A percentile compares a stretch with the other conserved stretches of the same genome.
phyloP scores from a whole-genome alignment of 2,113 vertebrate genomes.

The Ondatra zibethicus region DNA sequence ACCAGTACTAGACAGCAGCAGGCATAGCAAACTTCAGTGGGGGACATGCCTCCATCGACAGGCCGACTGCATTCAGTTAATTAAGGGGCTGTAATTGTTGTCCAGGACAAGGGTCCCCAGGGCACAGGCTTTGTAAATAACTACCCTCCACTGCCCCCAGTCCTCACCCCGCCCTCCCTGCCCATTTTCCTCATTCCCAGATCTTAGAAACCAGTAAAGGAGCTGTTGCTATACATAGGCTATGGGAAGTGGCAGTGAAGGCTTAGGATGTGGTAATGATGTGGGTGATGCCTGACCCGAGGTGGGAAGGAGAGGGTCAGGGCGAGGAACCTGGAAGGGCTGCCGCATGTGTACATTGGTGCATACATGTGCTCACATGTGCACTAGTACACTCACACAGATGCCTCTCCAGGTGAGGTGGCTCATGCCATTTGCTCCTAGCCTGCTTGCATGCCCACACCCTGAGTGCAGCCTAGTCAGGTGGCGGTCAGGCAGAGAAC shows the following conservation, averaged over 20 bases:
- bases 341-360: rapidly evolving
- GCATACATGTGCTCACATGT: rapidly evolving
- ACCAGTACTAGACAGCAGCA: constrained; percentile 88
- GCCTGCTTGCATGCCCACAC: neutral
- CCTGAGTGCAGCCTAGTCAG: constrained; percentile 1
- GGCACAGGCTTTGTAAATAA: constrained; percentile 89
- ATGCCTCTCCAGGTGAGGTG: neutral
- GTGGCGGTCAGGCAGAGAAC: neutral
- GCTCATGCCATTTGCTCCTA: neutral
- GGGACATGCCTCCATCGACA: constrained; percentile 87
- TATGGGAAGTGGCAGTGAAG: neutral
- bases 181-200: neutral
- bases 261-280: neutral
- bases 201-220: constrained; percentile 42
- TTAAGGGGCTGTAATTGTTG: constrained; percentile 91
- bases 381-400: rapidly evolving
- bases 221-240: neutral
- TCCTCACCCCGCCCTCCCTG: constrained; percentile 18
- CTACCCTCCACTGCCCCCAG: constrained; percentile 84
- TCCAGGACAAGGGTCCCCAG: constrained; percentile 89
- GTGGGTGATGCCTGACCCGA: neutral
- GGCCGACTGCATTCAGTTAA: constrained; percentile 89
- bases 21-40: constrained; percentile 85
- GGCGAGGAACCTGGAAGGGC: neutral
- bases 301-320: neutral